Evolutionary conservation across 2,888 invertebrate species (phyloP), one percentile per base, ranked within the genome.

Genomic region (Cerastis leucographa): DNA sequence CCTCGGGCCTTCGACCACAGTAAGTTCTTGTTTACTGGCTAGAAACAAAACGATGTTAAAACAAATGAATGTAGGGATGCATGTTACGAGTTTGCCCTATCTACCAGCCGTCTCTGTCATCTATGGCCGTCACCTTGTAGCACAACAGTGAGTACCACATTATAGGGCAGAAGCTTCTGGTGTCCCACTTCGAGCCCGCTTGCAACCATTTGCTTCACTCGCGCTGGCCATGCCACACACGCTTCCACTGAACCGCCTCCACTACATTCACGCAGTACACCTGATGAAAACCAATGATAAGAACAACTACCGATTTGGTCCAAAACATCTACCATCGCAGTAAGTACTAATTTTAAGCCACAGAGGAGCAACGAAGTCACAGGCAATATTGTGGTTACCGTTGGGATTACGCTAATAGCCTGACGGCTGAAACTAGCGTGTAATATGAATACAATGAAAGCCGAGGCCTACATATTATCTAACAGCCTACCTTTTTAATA

Each of bases 1-100:
- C 96, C 96, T 0, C 89, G 96, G 59, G 91, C 90, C 17, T 94
- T 93, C 78, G 96, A 96, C 86, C 96, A 96, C 86, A 96, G 96
- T 96, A 90, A 93, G 96, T 95, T 77, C 17, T 73, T 49, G 11
- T 61, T 59, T 61, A 14, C 1, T 22, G 8, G 61, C 19, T 72
- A 61, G 22, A 1, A 46, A 49, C 19, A 7, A 11, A n/a, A 35
- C 19, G 17, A 25, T 22, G 17, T 8, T 42, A 25, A 42, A 40
- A 46, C 14, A 69, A 69, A 71, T 6, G 9, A 40, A 46, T 14
- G 14, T 42, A 35, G 17, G 35, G 35, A 40, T 64, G 59, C 54
- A 76, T 54, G 72, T 46, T 78, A 78, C 11, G 5, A 67, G 5
- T 56, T 61, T 66, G 5, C 19, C 62, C 49, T 51, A 68, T 42